Conservation (phyloP, 2,113 vertebrate genomes). For the Hemiscyllium ocellatum region DNA sequence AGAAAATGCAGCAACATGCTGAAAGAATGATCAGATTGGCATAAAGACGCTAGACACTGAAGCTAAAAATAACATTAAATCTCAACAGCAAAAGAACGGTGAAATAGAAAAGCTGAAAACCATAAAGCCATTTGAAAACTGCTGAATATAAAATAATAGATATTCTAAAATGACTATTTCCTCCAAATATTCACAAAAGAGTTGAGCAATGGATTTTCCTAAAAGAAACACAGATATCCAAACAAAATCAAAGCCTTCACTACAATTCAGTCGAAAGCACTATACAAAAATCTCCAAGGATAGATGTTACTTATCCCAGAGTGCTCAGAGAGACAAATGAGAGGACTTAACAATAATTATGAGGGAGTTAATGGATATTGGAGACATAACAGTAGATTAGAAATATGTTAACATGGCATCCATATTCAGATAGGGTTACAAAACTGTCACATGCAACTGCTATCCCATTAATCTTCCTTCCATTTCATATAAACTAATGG, state of each 20-base stretch:
- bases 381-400: neutral
- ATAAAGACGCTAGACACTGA: neutral
- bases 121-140: neutral
- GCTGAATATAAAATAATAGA: neutral
- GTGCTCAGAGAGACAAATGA: neutral
- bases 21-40: neutral
- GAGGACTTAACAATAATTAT: neutral
- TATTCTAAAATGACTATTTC: neutral
- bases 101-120: neutral
- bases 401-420: constrained; percentile 2
- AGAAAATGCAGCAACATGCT: neutral
- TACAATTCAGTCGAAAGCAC: neutral
- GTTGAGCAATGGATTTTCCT: no score
- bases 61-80: neutral
- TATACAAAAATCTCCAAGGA: neutral
- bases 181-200: neutral
- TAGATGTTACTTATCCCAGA: neutral
- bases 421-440: neutral
- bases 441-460: neutral
- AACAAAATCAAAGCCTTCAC: no score
- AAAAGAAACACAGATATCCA: no score
- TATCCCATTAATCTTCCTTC: neutral
- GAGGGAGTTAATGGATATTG: constrained; percentile 9
- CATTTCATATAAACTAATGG: neutral
- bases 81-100: neutral